These are phyloP conservation scores for Struthio camelus DNA, from an alignment of 2,113 vertebrate species.

Conservation along the genomic window DNA sequence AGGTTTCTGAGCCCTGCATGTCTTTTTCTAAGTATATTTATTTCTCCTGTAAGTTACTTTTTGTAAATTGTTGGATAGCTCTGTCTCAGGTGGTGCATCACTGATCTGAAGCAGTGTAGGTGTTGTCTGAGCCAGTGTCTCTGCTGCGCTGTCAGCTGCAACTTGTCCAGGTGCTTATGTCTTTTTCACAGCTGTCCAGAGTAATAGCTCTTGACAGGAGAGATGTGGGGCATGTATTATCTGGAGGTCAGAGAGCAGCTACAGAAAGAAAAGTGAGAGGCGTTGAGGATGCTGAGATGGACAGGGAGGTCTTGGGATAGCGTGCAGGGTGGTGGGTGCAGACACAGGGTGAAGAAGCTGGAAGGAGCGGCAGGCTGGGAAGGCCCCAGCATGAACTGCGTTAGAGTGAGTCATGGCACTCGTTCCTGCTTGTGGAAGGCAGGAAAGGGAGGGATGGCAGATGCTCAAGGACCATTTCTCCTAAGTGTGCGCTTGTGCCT, in stretches of 20 bases:
- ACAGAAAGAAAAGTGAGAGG: background rate
- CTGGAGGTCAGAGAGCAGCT: background rate
- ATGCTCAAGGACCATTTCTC: background rate
- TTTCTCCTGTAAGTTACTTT: background rate
- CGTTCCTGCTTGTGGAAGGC: fast-evolving
- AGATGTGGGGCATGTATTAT: fast-evolving
- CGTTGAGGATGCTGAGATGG: background rate
- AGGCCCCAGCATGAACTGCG: background rate
- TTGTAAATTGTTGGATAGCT: background rate
- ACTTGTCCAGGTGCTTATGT: background rate
- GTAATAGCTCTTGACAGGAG: background rate
- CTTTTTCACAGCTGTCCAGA: background rate
- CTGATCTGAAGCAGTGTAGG: background rate
- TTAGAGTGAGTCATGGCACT: background rate
- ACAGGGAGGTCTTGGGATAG: fast-evolving
- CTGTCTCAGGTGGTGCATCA: background rate
- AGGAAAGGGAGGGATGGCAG: background rate
- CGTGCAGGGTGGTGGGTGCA: background rate
- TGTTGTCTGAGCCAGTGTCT: background rate
- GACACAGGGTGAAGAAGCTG: background rate
- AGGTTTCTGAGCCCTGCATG: background rate
- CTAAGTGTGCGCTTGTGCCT: background rate
- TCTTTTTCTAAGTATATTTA: background rate
- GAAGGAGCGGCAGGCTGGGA: background rate
- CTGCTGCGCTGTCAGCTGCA: background rate